phyloP scores from a whole-genome alignment of 2,113 vertebrate genomes.

The Hippocampus mohnikei region DNA sequence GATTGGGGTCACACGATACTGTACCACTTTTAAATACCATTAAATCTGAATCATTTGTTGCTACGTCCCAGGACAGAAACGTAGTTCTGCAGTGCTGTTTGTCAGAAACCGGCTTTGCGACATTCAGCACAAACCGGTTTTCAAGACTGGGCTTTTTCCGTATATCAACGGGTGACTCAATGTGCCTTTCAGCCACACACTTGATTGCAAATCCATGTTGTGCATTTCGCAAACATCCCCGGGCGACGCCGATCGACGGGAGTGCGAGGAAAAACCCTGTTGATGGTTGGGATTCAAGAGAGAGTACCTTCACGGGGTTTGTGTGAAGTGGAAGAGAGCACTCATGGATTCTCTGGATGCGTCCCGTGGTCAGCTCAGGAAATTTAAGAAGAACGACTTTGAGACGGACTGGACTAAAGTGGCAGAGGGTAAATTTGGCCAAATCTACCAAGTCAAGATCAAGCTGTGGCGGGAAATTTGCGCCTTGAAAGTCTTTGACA shows the following conservation, averaged over 20 bases:
- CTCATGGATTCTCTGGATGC: conserved; percentile 39
- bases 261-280: conserved; percentile 29
- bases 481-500: conserved; percentile 73
- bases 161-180: conserved; percentile 3
- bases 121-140: conserved; percentile 59
- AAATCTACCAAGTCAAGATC: conserved; percentile 79
- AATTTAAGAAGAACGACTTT: conserved; percentile 79
- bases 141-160: conserved; percentile 42
- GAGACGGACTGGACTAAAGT: conserved; percentile 77
- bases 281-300: conserved; percentile 36
- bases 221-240: conserved; percentile 6
- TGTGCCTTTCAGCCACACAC: conserved; percentile 13
- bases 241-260: conserved; percentile 12
- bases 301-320: neutral
- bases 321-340: conserved; percentile 14
- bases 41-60: neutral
- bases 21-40: neutral
- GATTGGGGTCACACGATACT: neutral
- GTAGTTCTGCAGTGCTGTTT: conserved; percentile 1
- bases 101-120: conserved; percentile 52
- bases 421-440: conserved; percentile 75
- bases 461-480: conserved; percentile 73
- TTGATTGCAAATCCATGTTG: neutral
- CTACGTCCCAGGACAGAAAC: neutral
- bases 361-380: conserved; percentile 34